Base-by-base conservation (phyloP, 2,797 vertebrate genomes). In the Fundulus diaphanus region DNA sequence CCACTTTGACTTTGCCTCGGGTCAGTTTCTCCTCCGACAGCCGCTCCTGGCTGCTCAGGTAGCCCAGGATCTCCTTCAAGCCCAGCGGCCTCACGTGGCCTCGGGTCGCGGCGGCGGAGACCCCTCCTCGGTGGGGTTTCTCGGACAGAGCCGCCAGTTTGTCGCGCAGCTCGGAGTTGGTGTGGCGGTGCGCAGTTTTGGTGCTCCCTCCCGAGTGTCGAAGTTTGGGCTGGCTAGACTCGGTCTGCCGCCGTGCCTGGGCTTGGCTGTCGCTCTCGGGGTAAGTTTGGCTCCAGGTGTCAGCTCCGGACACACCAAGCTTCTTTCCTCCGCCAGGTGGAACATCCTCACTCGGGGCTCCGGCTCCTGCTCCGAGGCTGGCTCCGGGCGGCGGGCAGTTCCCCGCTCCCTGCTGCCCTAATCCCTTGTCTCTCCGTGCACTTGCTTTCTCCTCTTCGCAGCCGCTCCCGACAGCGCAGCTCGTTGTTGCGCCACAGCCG, bases 1-100 rank as follows among this genome's bases (percentile, higher is more conserved):
- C 94, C 89, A 94, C 96, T 89, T 95, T 95, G 86, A 96, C 95
- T 89, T 95, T 96, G 92, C 95, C 95, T 74, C 96, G 94, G 85
- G 96, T 96, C 79, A 96, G 93, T 88, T 95, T 93, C 89, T 95
- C 92, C 79, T 90, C 92, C 24, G 88, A 89, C 87, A 92, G 87
- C 82, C 90, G 91, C 89, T 92, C 92, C 88, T 94, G 92, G 86
- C 94, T 92, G 93, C 95, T 94, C 86, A 96, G 91, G 87, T 93
- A 94, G 80, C 94, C 95, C 92, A 95, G 81, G 24, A 96, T 96
- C 92, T 96, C 96, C 86, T 95, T 95, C 78, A 96, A 85, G 77
- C 94, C 96, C 63, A 94, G 93, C 83, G 95, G 94, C 87, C 95
- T 89, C 68, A 68, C 77, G 86, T 94, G 93, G 91, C 93, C 93